These are phyloP conservation scores for Acrossocheilus fasciatus DNA, from an alignment of 2,797 vertebrate genomes.

Conservation along the genomic window DNA sequence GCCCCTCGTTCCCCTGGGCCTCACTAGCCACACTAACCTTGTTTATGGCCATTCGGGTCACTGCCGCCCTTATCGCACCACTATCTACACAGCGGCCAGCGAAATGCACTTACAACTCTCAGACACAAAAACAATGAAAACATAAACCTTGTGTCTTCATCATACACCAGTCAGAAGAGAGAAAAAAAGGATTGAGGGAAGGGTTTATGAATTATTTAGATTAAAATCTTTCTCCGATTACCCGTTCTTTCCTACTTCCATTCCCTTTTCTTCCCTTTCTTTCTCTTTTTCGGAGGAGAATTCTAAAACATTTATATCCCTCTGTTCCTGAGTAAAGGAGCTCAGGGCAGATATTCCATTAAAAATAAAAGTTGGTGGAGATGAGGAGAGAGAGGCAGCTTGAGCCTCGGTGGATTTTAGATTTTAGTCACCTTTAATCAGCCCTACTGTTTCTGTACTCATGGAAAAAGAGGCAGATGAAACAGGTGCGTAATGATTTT, in stretches of 20 bases:
- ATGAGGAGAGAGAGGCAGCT: constrained; percentile 70
- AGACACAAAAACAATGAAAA: constrained; percentile 78
- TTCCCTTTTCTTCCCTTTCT: constrained; percentile 74
- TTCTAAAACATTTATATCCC: constrained; percentile 88
- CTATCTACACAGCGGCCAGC: constrained; percentile 66
- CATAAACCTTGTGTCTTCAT: constrained; percentile 81
- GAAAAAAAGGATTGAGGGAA: constrained; percentile 77
- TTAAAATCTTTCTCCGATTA: constrained; percentile 87
- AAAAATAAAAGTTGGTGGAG: constrained; percentile 84
- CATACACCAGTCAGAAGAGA: constrained; percentile 80
- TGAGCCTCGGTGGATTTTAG: constrained; percentile 69
- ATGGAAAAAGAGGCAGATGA: constrained; percentile 78
- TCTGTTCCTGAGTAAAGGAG: constrained; percentile 84
- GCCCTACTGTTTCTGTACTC: constrained; percentile 73
- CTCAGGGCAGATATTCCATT: constrained; percentile 84
- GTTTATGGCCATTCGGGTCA: constrained; percentile 71
- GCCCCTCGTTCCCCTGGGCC: constrained; percentile 55
- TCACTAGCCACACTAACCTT: constrained; percentile 69
- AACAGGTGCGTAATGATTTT: constrained; percentile 77
- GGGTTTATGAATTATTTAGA: constrained; percentile 89
- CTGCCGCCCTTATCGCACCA: constrained; percentile 70
- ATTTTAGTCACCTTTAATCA: constrained; percentile 84
- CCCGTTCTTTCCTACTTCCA: constrained; percentile 79
- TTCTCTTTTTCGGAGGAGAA: constrained; percentile 74
- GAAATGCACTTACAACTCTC: constrained; percentile 70